These are phyloP conservation scores for Sebastes vulpes DNA, from an alignment of 2,797 vertebrate genomes.

Conservation along the genomic window DNA sequence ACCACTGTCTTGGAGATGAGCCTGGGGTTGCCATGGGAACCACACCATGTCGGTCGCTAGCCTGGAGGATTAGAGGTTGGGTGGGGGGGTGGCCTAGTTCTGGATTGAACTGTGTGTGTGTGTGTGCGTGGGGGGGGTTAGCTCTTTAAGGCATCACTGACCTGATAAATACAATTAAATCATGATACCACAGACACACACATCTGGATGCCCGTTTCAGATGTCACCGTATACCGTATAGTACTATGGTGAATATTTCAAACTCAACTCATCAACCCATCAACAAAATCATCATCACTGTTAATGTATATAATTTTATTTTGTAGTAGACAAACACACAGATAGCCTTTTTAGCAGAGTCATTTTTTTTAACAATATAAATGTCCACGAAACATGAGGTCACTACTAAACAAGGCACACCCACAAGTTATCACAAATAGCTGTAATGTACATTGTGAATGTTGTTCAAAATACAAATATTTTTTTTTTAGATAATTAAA, in stretches of 20 bases:
- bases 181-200: constrained; percentile 4
- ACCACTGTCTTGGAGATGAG: constrained; percentile 56
- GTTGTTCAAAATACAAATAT: not conserved
- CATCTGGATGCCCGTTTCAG: constrained; percentile 3
- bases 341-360: not conserved
- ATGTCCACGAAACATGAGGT: not conserved
- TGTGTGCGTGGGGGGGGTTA: not conserved
- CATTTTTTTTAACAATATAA: not conserved
- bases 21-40: constrained; percentile 65
- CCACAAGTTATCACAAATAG: not conserved
- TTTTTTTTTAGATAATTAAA: not conserved
- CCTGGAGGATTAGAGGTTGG: constrained; percentile 55
- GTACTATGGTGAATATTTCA: not conserved
- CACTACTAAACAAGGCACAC: not conserved
- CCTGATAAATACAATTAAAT: constrained; percentile 65
- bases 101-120: constrained; percentile 30
- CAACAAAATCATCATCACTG: not conserved
- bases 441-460: not conserved
- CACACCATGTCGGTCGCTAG: constrained; percentile 34
- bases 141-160: constrained; percentile 52
- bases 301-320: not conserved
- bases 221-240: not conserved
- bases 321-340: not conserved
- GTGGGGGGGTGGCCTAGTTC: constrained; percentile 61
- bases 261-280: not conserved